phyloP scores from a whole-genome alignment of 2,888 invertebrate species.

The Coelinius sp. region DNA sequence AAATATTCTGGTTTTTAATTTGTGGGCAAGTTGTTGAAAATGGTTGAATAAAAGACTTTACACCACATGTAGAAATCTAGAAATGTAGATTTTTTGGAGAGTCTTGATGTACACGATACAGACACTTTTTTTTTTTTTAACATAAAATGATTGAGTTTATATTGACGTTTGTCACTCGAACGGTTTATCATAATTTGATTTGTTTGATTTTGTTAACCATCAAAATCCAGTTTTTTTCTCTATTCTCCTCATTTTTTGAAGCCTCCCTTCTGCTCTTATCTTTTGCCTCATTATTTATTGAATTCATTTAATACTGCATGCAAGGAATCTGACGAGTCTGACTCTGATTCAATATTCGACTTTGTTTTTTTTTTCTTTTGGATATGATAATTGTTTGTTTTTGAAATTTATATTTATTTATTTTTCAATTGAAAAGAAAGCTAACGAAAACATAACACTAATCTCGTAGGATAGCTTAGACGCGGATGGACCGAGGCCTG shows the following conservation, averaged over 20 bases:
- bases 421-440: conserved; percentile 16
- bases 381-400: neutral
- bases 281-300: neutral
- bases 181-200: neutral
- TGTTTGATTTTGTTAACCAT: neutral
- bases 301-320: neutral
- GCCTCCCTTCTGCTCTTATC: neutral
- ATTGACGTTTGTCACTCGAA: conserved; percentile 17
- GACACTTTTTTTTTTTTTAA: neutral
- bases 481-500: conserved; percentile 40
- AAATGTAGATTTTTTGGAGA: conserved; percentile 5
- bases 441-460: conserved; percentile 59
- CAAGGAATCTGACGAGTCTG: neutral
- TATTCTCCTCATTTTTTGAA: conserved; percentile 18
- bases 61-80: neutral
- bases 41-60: neutral
- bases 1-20: neutral
- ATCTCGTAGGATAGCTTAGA: conserved; percentile 69
- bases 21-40: neutral
- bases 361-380: neutral
- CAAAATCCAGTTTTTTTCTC: neutral
- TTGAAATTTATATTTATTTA: conserved; percentile 27
- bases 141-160: neutral
- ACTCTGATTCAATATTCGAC: neutral
- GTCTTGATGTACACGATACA: neutral